A percentile compares a stretch with the other conserved stretches of the same genome.
Evolutionary conservation across 2,797 vertebrate genomes (phyloP).

Genomic region (Discoglossus pictus): DNA sequence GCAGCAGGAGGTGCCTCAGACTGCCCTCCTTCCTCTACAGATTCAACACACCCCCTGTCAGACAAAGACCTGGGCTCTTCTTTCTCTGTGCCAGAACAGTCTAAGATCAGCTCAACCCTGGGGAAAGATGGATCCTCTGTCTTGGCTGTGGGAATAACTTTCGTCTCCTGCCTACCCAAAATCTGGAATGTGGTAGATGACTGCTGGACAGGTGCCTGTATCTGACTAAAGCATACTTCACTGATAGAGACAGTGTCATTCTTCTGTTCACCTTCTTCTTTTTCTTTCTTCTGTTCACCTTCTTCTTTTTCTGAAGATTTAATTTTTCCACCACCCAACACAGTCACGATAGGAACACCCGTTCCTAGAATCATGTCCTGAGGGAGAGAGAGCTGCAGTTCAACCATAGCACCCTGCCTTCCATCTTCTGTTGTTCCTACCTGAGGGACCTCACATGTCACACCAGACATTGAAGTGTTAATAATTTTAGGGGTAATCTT

Average conservation of each 20-base stretch:
- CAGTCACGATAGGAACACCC: slow-evolving; percentile 59
- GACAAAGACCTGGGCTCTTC: slow-evolving; percentile 70
- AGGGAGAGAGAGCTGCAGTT: slow-evolving; percentile 84
- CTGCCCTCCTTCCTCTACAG: slow-evolving; percentile 83
- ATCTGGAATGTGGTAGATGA: slow-evolving; percentile 66
- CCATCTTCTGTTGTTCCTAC: slow-evolving; percentile 52
- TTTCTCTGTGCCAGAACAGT: slow-evolving; percentile 67
- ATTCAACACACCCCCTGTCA: slow-evolving; percentile 78
- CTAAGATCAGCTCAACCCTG: slow-evolving; percentile 80
- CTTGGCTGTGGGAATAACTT: slow-evolving; percentile 67
- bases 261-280: slow-evolving; percentile 48
- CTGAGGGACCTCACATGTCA: slow-evolving; percentile 52
- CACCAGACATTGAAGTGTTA: slow-evolving; percentile 52
- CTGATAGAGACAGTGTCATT: slow-evolving; percentile 52
- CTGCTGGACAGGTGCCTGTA: slow-evolving; percentile 57
- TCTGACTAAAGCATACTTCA: slow-evolving; percentile 45
- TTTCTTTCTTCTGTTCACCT: slow-evolving; percentile 51
- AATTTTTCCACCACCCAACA: slow-evolving; percentile 63
- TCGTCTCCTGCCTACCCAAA: slow-evolving; percentile 69
- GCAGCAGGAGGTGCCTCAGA: slow-evolving; percentile 79
- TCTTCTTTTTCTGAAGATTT: slow-evolving; percentile 53
- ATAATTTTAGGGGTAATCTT: slow-evolving; percentile 60
- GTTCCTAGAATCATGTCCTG: slow-evolving; percentile 62
- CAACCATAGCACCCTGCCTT: slow-evolving; percentile 72
- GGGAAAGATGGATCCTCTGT: slow-evolving; percentile 63